Base-by-base conservation (phyloP, 92 coral and sea anemone genomes). In the Plumapathes pennacea region DNA sequence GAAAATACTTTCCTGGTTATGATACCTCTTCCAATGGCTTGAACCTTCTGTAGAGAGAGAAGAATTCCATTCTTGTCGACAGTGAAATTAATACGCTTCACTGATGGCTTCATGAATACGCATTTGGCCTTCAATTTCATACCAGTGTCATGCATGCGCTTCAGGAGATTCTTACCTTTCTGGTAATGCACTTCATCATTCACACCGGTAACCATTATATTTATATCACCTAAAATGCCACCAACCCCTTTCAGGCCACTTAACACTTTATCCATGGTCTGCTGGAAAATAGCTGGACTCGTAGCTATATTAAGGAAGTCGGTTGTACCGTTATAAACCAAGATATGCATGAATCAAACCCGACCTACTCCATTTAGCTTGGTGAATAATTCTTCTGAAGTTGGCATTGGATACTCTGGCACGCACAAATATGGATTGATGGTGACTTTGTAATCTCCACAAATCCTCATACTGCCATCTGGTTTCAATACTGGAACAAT, bases 401-500 rank as follows among this genome's bases (percentile, higher is more conserved):
- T 64, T 9, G 71, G 71, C 62, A 64, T 48, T 30, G 62, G 71
- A 32, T n/a, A n/a, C n/a, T n/a, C n/a, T n/a, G n/a, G n/a, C n/a
- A n/a, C n/a, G n/a, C n/a, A n/a, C n/a, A n/a, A n/a, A n/a, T n/a
- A n/a, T n/a, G n/a, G n/a, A n/a, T n/a, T n/a, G n/a, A n/a, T n/a
- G n/a, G n/a, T n/a, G n/a, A n/a, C n/a, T n/a, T n/a, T n/a, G n/a
- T n/a, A n/a, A n/a, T n/a, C n/a, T n/a, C n/a, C n/a, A n/a, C n/a
- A n/a, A n/a, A n/a, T n/a, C n/a, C n/a, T n/a, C n/a, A n/a, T n/a
- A n/a, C n/a, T 52, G 19, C 59, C 59, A 52, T 52, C 59, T 30
- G 42, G 59, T 52, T 52, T 52, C 37, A 52, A 52, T 52, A 52
- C 59, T 20, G 59, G 59, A 1, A 52, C 18, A 24, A 52, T 52